These are phyloP conservation scores for Hirudinaria manillensis DNA, from an alignment of 2,888 invertebrate species.

Conservation along the genomic window DNA sequence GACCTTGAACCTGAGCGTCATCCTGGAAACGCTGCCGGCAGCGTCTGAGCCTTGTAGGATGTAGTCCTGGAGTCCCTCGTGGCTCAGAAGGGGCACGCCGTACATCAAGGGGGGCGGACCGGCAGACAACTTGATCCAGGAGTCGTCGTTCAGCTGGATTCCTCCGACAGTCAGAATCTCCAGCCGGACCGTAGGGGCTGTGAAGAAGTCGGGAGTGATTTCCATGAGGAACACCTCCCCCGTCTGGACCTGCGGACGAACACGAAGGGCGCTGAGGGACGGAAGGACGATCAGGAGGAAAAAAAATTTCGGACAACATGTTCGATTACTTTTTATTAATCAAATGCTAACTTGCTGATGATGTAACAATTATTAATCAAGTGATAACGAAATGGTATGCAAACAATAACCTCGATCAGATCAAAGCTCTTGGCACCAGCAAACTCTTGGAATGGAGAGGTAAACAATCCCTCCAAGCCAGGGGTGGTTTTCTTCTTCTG, in stretches of 20 bases:
- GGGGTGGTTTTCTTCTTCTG: background rate
- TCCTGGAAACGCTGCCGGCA: background rate
- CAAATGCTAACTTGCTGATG: too few species aligned
- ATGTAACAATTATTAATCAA: too few species aligned
- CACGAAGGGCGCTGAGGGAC: too few species aligned
- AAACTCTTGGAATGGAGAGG: background rate
- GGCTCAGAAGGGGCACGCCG: slow-evolving; percentile 17
- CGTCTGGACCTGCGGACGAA: slow-evolving; percentile 1
- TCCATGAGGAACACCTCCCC: background rate
- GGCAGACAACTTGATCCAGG: slow-evolving; percentile 23
- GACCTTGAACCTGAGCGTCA: slow-evolving; percentile 9
- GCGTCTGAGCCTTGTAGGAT: slow-evolving; percentile 9
- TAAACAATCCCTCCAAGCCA: background rate
- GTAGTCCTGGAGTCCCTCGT: slow-evolving; percentile 23
- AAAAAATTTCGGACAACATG: too few species aligned
- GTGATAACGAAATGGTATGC: too few species aligned
- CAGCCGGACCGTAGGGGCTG: background rate
- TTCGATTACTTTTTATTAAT: too few species aligned
- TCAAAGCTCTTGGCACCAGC: background rate
- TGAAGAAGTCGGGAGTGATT: slow-evolving; percentile 7
- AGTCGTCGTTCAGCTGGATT: background rate
- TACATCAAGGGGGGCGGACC: background rate
- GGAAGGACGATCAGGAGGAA: too few species aligned
- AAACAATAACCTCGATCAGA: background rate
- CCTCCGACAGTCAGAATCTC: slow-evolving; percentile 9